These are phyloP conservation scores for Serranus cabrilla DNA, from an alignment of 2,797 vertebrate genomes.

Conservation along the genomic window DNA sequence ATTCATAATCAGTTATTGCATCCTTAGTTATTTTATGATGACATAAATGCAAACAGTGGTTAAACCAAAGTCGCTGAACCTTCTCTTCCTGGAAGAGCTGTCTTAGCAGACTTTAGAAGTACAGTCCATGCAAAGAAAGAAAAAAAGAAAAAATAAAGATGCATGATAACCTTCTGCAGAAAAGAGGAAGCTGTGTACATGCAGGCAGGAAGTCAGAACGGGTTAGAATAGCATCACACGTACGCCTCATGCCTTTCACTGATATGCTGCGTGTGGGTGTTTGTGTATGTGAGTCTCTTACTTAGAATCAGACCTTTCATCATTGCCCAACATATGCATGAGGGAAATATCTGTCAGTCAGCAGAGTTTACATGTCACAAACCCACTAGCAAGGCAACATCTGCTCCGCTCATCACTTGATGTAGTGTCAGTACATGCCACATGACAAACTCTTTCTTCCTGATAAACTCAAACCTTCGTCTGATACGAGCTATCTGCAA, in stretches of 20 bases:
- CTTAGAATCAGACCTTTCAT: conserved; percentile 41
- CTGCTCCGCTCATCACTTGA: conserved; percentile 27
- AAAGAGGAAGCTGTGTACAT: conserved; percentile 57
- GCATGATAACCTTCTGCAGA: conserved; percentile 35
- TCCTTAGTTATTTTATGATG: not conserved
- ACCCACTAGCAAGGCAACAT: conserved; percentile 45
- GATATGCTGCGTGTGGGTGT: conserved; percentile 10
- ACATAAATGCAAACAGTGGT: not conserved
- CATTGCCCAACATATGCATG: conserved; percentile 33
- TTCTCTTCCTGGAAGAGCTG: too few relatives aligned
- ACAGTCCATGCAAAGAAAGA: not conserved
- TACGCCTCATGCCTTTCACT: not conserved
- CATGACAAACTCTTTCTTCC: conserved; percentile 49
- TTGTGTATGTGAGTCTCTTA: conserved; percentile 1
- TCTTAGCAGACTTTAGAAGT: not conserved
- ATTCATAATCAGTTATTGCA: not conserved
- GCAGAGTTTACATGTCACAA: conserved; percentile 51
- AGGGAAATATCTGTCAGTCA: conserved; percentile 52
- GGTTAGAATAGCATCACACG: conserved; percentile 9
- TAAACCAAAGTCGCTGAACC: not conserved
- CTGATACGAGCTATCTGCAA: conserved; percentile 43
- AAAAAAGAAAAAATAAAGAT: not conserved
- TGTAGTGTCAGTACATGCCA: conserved; percentile 21
- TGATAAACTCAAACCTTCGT: conserved; percentile 38
- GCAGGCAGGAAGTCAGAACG: conserved; percentile 60